Evolutionary conservation across 2,797 vertebrate genomes (phyloP).

Genomic region (Triplophysa yarkandensis): DNA sequence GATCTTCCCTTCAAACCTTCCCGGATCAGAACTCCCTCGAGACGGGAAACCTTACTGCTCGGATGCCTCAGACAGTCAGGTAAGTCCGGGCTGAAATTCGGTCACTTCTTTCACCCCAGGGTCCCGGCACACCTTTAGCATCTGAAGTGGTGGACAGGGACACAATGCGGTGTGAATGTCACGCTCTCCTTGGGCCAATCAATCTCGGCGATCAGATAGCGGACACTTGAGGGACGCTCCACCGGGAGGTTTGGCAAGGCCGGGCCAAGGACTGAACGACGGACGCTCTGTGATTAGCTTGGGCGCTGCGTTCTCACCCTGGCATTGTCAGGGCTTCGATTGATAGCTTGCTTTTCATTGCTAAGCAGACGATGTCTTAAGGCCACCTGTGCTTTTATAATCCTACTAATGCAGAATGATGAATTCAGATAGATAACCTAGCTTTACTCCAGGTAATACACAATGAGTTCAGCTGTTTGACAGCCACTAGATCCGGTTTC

Average conservation of each 20-base stretch:
- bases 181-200: constrained; percentile 76
- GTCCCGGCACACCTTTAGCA: constrained; percentile 20
- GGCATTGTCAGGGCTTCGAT: constrained; percentile 8
- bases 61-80: constrained; percentile 13
- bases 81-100: not conserved
- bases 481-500: not conserved
- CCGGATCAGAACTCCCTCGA: constrained; percentile 25
- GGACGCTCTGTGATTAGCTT: constrained; percentile 37
- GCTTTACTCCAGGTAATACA: not conserved
- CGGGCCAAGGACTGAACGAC: constrained; percentile 60
- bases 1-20: constrained; percentile 4
- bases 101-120: constrained; percentile 55
- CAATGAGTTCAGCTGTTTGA: not conserved
- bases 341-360: constrained; percentile 31
- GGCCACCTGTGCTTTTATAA: not conserved
- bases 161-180: constrained; percentile 71
- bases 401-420: constrained; percentile 2
- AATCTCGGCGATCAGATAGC: constrained; percentile 77
- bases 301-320: not conserved
- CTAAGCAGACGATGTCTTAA: constrained; percentile 11
- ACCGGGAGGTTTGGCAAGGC: constrained; percentile 42
- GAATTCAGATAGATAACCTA: not conserved
- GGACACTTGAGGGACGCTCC: constrained; percentile 71
- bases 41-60: constrained; percentile 21
- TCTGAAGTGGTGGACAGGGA: constrained; percentile 35